These are phyloP conservation scores for Podilymbus podiceps DNA, from an alignment of 2,113 vertebrate genomes.

Conservation along the genomic window DNA sequence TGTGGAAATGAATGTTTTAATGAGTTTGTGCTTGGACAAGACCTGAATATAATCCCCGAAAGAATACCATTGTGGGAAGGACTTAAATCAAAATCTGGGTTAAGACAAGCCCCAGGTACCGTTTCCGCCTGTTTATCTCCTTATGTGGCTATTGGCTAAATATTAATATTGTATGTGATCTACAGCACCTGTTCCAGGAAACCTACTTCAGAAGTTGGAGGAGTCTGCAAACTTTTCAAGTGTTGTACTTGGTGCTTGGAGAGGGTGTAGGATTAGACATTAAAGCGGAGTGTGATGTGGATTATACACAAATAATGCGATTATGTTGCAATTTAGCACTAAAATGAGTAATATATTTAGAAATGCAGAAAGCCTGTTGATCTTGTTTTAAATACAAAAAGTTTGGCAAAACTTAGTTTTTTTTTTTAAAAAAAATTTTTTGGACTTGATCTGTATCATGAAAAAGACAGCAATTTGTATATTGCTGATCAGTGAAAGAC, in stretches of 20 bases:
- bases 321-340: background rate
- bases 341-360: background rate
- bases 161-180: background rate
- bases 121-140: background rate
- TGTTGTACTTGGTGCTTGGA: background rate
- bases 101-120: background rate
- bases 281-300: background rate
- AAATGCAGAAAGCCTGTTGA: background rate
- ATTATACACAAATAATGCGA: background rate
- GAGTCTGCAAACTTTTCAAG: background rate
- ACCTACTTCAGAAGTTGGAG: background rate
- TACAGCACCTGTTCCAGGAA: background rate
- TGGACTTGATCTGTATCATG: background rate
- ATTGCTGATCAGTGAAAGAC: background rate
- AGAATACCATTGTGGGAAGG: background rate
- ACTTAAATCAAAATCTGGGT: background rate
- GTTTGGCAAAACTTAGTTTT: background rate
- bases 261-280: background rate
- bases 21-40: background rate
- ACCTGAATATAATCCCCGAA: background rate
- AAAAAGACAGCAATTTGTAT: background rate
- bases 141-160: background rate
- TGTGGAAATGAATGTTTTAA: background rate
- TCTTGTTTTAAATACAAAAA: background rate
- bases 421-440: background rate